Percentiles rank a stretch among this genome's conserved stretches.
These are phyloP conservation scores for Drosophila vallismaia DNA, from an alignment of 2,888 invertebrate genomes.

Conservation along the genomic window DNA sequence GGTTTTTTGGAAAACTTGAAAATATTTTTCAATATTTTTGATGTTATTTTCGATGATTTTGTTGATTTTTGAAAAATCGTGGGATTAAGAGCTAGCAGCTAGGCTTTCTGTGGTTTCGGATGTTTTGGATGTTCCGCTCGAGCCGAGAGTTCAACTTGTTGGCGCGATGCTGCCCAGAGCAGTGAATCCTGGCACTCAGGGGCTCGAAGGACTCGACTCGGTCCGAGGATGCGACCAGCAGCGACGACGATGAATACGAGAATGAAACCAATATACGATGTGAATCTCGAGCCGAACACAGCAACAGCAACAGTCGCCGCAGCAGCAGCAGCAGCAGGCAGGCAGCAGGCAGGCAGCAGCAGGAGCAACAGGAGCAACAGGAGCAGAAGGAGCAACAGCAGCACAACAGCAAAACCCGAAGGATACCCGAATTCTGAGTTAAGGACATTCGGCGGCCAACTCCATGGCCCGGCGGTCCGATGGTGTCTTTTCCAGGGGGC, in stretches of 20 bases:
- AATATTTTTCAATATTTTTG: not conserved
- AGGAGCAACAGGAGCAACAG: constrained; percentile 4
- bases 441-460: constrained; percentile 9
- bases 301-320: constrained; percentile 14
- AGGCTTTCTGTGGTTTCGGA: constrained; percentile 9
- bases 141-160: constrained; percentile 72
- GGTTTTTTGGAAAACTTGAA: not conserved
- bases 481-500: not conserved
- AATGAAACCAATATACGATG: constrained; percentile 41
- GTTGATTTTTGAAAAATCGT: not conserved
- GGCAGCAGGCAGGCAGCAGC: constrained; percentile 3
- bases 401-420: constrained; percentile 14
- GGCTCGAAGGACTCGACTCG: constrained; percentile 25
- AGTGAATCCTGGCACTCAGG: constrained; percentile 40
- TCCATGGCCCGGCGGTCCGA: constrained; percentile 3
- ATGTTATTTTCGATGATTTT: not conserved
- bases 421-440: constrained; percentile 5
- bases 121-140: constrained; percentile 7
- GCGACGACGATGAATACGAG: constrained; percentile 71
- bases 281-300: constrained; percentile 1
- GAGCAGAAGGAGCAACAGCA: constrained; percentile 15
- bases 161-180: constrained; percentile 64
- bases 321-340: constrained; percentile 1
- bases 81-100: not conserved
- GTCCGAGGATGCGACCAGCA: constrained; percentile 57